These are phyloP conservation scores for Torymus auratus DNA, from an alignment of 2,888 invertebrate species.

Conservation along the genomic window DNA sequence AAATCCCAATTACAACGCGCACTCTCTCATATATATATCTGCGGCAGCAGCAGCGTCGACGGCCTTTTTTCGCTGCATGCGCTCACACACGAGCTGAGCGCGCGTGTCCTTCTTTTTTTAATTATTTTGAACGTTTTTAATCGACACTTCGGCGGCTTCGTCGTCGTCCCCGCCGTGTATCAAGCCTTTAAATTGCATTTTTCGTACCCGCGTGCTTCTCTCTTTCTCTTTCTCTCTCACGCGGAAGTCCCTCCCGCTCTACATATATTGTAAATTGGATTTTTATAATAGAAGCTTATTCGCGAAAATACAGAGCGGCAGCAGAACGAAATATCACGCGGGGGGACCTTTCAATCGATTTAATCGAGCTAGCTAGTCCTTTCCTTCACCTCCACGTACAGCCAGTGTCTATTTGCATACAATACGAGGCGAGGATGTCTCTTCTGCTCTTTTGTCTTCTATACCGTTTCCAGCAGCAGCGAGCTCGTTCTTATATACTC, in stretches of 20 bases:
- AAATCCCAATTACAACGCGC: conserved; percentile 55
- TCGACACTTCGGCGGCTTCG: conserved; percentile 15
- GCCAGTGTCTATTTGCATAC: conserved; percentile 49
- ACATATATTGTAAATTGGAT: conserved; percentile 19
- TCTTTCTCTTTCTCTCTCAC: too few relatives aligned
- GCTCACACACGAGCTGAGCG: too few relatives aligned
- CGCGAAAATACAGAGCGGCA: neutral
- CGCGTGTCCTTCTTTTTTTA: conserved; percentile 2
- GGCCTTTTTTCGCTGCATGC: neutral
- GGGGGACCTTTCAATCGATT: conserved; percentile 35
- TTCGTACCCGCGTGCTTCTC: too few relatives aligned
- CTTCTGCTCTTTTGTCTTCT: conserved; percentile 41
- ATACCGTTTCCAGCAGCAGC: neutral
- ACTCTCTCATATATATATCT: neutral
- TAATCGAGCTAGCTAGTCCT: conserved; percentile 29
- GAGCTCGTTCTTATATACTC: conserved; percentile 34
- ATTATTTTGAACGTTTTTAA: conserved; percentile 41
- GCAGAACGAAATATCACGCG: neutral
- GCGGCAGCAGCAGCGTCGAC: too few relatives aligned
- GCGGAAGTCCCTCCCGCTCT: neutral
- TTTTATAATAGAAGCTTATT: neutral
- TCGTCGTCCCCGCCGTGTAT: neutral
- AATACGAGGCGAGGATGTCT: conserved; percentile 45
- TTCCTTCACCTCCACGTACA: conserved; percentile 29
- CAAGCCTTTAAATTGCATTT: neutral